These are phyloP conservation scores for Rhea pennata DNA, from an alignment of 2,113 vertebrate species.

Conservation along the genomic window DNA sequence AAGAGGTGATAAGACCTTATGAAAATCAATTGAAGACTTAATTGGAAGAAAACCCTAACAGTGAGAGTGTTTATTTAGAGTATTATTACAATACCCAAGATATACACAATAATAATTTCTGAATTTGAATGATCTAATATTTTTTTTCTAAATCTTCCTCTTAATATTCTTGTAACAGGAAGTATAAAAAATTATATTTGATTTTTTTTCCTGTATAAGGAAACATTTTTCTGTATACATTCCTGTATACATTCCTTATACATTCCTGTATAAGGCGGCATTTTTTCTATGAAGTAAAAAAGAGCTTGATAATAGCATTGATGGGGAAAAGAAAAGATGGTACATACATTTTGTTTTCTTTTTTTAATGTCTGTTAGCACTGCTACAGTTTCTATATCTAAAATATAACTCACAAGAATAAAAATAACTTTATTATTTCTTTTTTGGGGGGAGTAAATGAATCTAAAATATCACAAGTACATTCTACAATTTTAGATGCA, in stretches of 20 bases:
- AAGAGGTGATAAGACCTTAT: background rate
- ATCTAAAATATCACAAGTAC: background rate
- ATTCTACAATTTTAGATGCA: background rate
- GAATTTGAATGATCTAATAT: background rate
- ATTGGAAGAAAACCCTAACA: background rate
- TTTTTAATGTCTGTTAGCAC: background rate
- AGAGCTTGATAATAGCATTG: background rate
- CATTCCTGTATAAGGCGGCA: background rate
- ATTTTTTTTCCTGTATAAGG: background rate
- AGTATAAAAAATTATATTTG: background rate
- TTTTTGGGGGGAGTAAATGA: background rate
- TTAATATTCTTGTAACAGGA: background rate
- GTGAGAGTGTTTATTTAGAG: background rate
- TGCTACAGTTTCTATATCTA: background rate
- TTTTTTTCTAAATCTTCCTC: background rate
- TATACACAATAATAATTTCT: background rate
- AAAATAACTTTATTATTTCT: background rate
- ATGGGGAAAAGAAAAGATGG: background rate
- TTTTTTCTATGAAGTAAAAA: background rate
- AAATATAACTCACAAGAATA: background rate
- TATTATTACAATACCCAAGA: background rate
- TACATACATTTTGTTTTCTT: background rate
- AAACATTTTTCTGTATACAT: background rate
- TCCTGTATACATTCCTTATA: no score
- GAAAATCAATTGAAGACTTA: background rate